phyloP scores from a whole-genome alignment of 2,797 vertebrate species.

The Harpagifer antarcticus region DNA sequence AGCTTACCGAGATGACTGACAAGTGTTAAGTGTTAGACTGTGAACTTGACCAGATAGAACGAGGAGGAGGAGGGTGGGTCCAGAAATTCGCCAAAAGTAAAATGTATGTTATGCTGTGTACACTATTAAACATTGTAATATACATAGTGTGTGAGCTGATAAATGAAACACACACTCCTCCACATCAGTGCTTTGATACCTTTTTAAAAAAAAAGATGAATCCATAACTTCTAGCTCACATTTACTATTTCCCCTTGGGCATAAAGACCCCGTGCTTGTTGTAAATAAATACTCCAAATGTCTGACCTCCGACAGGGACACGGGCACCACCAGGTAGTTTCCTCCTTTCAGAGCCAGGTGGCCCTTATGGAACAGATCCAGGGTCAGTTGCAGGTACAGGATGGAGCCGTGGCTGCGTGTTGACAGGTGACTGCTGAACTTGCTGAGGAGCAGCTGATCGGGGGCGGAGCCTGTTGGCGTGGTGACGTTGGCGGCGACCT shows the following conservation, averaged over 20 bases:
- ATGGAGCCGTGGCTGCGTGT: conserved; percentile 95
- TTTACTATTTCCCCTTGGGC: background rate
- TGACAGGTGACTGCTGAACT: conserved; percentile 95
- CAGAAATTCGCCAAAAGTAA: conserved; percentile 32
- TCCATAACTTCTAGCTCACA: background rate
- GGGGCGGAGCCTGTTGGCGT: conserved; percentile 92
- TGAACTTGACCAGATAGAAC: conserved; percentile 38
- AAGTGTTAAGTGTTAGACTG: conserved; percentile 54
- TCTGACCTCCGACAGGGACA: conserved; percentile 96
- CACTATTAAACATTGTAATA: conserved; percentile 15
- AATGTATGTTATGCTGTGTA: background rate
- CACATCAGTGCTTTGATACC: conserved; percentile 4
- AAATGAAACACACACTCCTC: conserved; percentile 5
- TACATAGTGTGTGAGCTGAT: background rate
- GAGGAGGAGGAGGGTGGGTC: background rate
- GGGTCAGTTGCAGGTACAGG: conserved; percentile 94
- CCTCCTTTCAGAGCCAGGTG: conserved; percentile 95
- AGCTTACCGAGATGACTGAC: conserved; percentile 54
- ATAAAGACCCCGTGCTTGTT: background rate
- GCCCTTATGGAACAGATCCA: conserved; percentile 96
- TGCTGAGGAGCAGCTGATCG: conserved; percentile 90
- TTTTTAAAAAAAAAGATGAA: background rate
- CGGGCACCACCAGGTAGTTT: conserved; percentile 96
- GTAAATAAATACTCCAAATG: conserved; percentile 4
- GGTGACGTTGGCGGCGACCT: conserved; percentile 93